phyloP scores from a whole-genome alignment of 1,140 invertebrate species.

The Drosophila ogumai region DNA sequence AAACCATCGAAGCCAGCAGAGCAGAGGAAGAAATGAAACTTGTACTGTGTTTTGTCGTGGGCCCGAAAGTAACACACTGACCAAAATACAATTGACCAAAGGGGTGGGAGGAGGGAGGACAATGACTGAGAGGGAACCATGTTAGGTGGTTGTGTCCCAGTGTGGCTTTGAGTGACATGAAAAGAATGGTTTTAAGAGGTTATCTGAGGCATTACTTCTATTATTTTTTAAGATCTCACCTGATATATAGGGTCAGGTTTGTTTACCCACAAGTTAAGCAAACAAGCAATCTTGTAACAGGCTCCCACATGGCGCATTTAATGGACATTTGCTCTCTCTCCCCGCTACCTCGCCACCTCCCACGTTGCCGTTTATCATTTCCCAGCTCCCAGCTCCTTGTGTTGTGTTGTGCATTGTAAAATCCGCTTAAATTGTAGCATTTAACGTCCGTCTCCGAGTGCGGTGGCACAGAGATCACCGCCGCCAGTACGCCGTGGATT shows the following conservation, averaged over 20 bases:
- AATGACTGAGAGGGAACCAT: neutral
- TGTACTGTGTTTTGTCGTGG: constrained; percentile 49
- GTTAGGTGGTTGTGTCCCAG: constrained; percentile 10
- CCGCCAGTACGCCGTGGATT: constrained; percentile 1
- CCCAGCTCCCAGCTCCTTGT: neutral
- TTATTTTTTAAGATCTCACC: neutral
- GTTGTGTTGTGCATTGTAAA: constrained; percentile 42
- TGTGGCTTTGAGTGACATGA: neutral
- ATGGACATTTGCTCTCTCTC: constrained; percentile 41
- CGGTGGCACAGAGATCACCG: constrained; percentile 1
- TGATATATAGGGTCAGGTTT: neutral
- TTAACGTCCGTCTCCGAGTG: constrained; percentile 31
- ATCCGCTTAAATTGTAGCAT: constrained; percentile 63
- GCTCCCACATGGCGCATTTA: constrained; percentile 28
- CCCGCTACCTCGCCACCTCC: no score
- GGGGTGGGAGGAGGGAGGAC: neutral
- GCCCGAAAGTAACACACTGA: constrained; percentile 43
- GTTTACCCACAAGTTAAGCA: constrained; percentile 36
- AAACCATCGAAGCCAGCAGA: constrained; percentile 10
- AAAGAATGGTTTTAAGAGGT: neutral
- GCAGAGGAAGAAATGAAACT: constrained; percentile 24
- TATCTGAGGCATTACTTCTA: neutral
- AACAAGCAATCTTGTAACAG: constrained; percentile 25
- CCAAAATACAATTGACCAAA: constrained; percentile 31
- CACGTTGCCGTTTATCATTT: neutral